These are phyloP conservation scores for Xylophagus ater DNA, from an alignment of 2,888 invertebrate species.

Conservation along the genomic window DNA sequence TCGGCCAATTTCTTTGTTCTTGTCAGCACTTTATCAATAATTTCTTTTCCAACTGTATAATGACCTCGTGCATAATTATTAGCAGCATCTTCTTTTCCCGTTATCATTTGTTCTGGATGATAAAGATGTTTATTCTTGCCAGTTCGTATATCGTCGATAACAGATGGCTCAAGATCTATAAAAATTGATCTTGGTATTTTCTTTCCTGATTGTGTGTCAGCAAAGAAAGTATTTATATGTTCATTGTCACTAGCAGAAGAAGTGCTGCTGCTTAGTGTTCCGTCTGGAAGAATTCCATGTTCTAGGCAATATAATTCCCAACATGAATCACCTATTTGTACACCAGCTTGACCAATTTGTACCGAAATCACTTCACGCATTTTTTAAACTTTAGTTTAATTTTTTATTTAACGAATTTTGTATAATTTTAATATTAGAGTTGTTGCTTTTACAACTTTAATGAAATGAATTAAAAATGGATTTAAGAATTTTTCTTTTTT, in stretches of 20 bases:
- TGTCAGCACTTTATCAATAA: constrained; percentile 81
- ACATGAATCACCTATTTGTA: constrained; percentile 83
- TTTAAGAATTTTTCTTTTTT: too few species aligned
- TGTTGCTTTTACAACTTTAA: too few species aligned
- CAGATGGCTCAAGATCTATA: constrained; percentile 92
- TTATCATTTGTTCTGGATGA: constrained; percentile 95
- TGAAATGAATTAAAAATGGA: too few species aligned
- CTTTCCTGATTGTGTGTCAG: constrained; percentile 90
- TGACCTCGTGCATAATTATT: constrained; percentile 97
- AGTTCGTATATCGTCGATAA: constrained; percentile 87
- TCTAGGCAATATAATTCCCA: constrained; percentile 82
- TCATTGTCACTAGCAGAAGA: constrained; percentile 85
- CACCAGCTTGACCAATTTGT: constrained; percentile 73
- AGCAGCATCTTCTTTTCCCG: constrained; percentile 94
- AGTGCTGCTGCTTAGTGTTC: constrained; percentile 89
- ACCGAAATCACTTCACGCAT: constrained; percentile 72
- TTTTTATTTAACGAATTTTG: too few species aligned
- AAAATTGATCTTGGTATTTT: constrained; percentile 92
- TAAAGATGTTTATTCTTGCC: constrained; percentile 92
- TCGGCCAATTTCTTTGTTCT: constrained; percentile 78
- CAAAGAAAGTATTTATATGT: constrained; percentile 91
- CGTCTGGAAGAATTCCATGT: constrained; percentile 87
- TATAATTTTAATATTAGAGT: too few species aligned
- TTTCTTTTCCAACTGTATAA: constrained; percentile 94
- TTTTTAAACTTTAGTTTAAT: too few species aligned